Base-by-base conservation (phyloP, 2,113 vertebrate genomes). In the Xenus cinereus region DNA sequence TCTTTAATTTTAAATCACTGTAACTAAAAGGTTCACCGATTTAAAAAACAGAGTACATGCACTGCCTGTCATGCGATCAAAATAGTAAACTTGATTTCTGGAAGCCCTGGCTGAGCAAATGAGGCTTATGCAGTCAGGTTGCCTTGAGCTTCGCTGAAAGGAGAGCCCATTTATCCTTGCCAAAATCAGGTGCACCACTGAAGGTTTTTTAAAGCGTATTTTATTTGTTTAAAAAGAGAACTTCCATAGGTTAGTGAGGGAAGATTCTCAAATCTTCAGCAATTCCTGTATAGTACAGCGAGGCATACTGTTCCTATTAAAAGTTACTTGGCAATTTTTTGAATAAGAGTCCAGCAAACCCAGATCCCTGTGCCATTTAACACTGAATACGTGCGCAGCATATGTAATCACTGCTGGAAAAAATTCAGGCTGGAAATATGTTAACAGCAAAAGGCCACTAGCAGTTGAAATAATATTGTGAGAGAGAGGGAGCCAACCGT, bases 341-440 rank as follows among this genome's bases (percentile, higher is more conserved):
- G 1, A 48, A 1, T 28, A 51, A 35, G 14, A 83, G 73, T 14
- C 28, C 68, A 43, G 24, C 39, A 80, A 66, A 21, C 12, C 17
- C 67, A 74, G 59, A 46, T 69, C 63, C 45, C 32, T 5, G n/a
- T 15, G 19, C 35, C 64, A 23, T 35, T 76, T 22, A 63, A 39
- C 15, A 6, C 0, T 13, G 14, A 50, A 35, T 7, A 23, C 0
- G 0, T 3, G 22, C 30, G 19, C 15, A 37, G 46, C 2, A 5
- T 28, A 41, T 19, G 7, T 3, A 45, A 85, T 15, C 15, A 5
- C 30, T 5, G 1, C 26, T 22, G 33, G 27, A 24, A 73, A 35
- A 35, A 54, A 27, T 4, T 37, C 33, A 15, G 26, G 16, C 14
- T 4, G 45, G 23, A 57, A 62, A 27, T 23, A 19, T 0, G 3